Conservation (phyloP, 2,797 vertebrate species). For the Helicolenus hilgendorfi region DNA sequence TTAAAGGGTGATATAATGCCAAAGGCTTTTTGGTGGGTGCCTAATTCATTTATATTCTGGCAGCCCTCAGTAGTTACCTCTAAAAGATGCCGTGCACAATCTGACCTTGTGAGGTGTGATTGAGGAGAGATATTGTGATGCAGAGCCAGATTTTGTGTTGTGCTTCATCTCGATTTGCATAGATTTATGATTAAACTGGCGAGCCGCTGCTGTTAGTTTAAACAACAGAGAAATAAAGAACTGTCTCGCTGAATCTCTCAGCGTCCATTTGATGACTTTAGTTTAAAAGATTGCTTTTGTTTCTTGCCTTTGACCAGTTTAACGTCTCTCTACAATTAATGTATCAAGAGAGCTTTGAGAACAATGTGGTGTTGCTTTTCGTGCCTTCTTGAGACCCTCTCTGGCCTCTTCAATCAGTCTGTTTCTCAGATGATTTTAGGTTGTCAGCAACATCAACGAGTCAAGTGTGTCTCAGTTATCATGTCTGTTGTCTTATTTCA, state of each 20-base stretch:
- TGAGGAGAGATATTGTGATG: slow-evolving; percentile 40
- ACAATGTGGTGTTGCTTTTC: not conserved
- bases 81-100: not conserved
- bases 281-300: not conserved
- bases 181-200: slow-evolving; percentile 18
- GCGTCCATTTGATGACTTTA: not conserved
- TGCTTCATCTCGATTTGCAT: slow-evolving; percentile 36
- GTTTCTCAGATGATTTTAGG: not conserved
- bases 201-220: not conserved
- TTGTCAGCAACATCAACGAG: not conserved
- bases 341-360: not conserved
- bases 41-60: slow-evolving; percentile 45
- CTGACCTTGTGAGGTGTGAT: slow-evolving; percentile 25
- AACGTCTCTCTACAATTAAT: not conserved
- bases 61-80: not conserved
- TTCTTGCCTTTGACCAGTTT: not conserved
- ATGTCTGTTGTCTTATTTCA: not conserved
- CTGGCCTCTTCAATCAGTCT: not conserved
- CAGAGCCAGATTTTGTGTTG: slow-evolving; percentile 2
- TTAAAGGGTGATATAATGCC: slow-evolving; percentile 19
- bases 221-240: not conserved
- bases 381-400: not conserved
- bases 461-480: not conserved
- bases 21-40: not conserved
- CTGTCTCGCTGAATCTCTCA: not conserved